phyloP scores from a whole-genome alignment of 1,140 invertebrate genomes.

The Planococcus citri region DNA sequence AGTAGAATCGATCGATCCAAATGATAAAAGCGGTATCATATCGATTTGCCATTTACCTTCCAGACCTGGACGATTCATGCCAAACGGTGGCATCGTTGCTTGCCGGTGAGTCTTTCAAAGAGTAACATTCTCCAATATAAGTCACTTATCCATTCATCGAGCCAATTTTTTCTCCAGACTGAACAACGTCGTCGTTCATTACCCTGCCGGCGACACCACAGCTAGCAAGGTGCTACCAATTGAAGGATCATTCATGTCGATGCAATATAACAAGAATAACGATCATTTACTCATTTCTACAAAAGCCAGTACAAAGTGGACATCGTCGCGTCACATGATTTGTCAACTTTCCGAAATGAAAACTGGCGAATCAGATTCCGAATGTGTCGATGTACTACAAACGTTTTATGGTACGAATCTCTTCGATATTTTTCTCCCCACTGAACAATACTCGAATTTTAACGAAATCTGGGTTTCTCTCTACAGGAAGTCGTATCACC shows the following conservation, averaged over 20 bases:
- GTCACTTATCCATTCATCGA: neutral
- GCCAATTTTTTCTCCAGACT: neutral
- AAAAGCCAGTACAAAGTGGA: neutral
- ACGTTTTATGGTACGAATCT: neutral
- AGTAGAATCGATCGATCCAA: neutral
- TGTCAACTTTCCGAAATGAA: neutral
- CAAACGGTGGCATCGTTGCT: constrained; percentile 36
- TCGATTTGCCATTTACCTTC: constrained; percentile 21
- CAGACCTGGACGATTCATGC: constrained; percentile 27
- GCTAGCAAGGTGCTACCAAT: neutral
- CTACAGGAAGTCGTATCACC: neutral
- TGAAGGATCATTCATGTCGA: neutral
- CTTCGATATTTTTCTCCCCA: neutral
- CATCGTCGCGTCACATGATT: neutral
- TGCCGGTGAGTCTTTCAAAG: constrained; percentile 28
- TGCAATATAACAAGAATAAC: neutral
- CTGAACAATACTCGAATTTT: too few species aligned
- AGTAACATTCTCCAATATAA: neutral
- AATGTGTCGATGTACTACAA: neutral
- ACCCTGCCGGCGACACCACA: neutral
- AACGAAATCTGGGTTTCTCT: too few species aligned
- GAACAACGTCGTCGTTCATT: neutral
- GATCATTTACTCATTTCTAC: neutral
- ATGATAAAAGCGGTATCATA: constrained; percentile 1
- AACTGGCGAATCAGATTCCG: neutral